phyloP scores from a whole-genome alignment of 2,113 vertebrate genomes.

The Kobus ellipsiprymnus region DNA sequence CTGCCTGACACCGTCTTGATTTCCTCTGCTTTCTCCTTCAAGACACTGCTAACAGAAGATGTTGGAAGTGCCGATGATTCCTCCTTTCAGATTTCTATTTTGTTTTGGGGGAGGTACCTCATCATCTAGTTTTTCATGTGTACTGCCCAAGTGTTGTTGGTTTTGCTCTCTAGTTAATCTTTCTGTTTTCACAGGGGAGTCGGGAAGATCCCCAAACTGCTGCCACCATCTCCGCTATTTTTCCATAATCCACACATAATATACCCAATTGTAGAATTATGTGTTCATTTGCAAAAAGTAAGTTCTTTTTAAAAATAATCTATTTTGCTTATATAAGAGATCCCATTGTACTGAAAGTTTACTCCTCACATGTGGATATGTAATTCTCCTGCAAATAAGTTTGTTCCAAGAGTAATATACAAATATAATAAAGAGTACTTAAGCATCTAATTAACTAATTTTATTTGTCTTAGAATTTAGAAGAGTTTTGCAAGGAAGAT shows the following conservation, averaged over 20 bases:
- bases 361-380: not conserved
- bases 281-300: not conserved
- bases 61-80: not conserved
- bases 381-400: not conserved
- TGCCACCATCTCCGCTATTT: not conserved
- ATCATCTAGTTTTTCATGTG: not conserved
- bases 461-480: conserved; percentile 14
- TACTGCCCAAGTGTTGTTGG: not conserved
- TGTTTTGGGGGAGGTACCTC: not conserved
- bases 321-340: not conserved
- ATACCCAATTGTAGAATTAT: not conserved
- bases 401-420: not conserved
- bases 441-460: conserved; percentile 10
- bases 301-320: not conserved
- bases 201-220: not conserved
- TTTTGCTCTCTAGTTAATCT: not conserved
- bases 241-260: not conserved
- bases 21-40: not conserved
- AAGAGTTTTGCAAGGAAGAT: conserved; percentile 1
- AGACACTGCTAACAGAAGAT: not conserved
- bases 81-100: not conserved
- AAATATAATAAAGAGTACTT: not conserved
- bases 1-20: not conserved
- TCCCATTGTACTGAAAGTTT: not conserved
- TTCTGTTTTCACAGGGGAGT: not conserved